Conservation (phyloP, 1,140 invertebrate species). For the Potamilus streckersoni region DNA sequence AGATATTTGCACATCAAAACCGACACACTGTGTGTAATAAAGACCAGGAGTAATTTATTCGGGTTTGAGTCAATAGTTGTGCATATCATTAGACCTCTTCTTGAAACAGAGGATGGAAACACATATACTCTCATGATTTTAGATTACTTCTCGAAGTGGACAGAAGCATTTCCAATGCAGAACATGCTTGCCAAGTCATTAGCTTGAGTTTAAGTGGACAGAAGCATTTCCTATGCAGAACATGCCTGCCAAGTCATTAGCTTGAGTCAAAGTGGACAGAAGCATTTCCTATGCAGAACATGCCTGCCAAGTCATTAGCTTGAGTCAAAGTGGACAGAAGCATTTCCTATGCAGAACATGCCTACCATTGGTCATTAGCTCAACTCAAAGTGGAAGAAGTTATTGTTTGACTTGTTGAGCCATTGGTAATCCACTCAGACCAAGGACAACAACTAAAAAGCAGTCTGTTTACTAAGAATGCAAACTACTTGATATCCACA, state of each 20-base stretch:
- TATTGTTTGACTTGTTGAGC: constrained; percentile 61
- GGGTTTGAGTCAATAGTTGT: constrained; percentile 24
- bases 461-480: constrained; percentile 30
- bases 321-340: constrained; percentile 47
- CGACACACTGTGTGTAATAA: not conserved
- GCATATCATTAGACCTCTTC: constrained; percentile 29
- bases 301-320: constrained; percentile 47
- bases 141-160: constrained; percentile 52
- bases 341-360: no score
- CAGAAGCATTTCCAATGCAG: constrained; percentile 40
- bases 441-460: constrained; percentile 51
- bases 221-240: no score
- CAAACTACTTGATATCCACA: constrained; percentile 29
- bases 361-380: constrained; percentile 49
- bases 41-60: not conserved
- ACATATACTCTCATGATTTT: constrained; percentile 45
- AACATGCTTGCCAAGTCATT: constrained; percentile 49
- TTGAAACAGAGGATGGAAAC: constrained; percentile 30
- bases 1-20: constrained; percentile 19
- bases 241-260: constrained; percentile 43
- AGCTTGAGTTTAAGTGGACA: constrained; percentile 55
- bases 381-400: constrained; percentile 50
- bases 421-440: constrained; percentile 58
- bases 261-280: constrained; percentile 50
- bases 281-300: no score